phyloP scores from a whole-genome alignment of 2,888 invertebrate genomes.

The Leucophenga maculata region DNA sequence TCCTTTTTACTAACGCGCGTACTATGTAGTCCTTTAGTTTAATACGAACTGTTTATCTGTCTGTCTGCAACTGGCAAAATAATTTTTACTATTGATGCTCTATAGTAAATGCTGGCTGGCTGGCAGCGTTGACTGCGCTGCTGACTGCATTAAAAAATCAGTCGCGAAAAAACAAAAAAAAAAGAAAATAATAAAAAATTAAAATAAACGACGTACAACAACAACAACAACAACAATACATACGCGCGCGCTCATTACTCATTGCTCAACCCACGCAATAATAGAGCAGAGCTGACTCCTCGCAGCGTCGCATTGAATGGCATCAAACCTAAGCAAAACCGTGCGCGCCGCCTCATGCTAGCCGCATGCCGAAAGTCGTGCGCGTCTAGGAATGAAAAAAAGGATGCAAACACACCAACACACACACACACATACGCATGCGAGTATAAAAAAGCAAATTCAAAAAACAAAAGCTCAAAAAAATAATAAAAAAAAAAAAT shows the following conservation, averaged over 20 bases:
- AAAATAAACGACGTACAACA: slow-evolving; percentile 37
- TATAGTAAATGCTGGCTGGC: not conserved
- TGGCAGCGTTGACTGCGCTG: not conserved
- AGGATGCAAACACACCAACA: slow-evolving; percentile 49
- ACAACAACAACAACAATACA: slow-evolving; percentile 35
- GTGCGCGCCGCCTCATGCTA: too few relatives aligned
- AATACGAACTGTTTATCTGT: not conserved
- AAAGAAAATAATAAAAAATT: slow-evolving; percentile 34
- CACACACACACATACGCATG: not conserved
- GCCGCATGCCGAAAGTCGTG: too few relatives aligned
- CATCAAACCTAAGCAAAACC: too few relatives aligned
- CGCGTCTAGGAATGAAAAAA: slow-evolving; percentile 50
- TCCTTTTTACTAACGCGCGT: slow-evolving; percentile 13
- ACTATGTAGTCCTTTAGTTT: not conserved
- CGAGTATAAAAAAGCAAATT: not conserved
- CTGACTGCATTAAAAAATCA: slow-evolving; percentile 4
- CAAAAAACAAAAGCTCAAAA: slow-evolving; percentile 1
- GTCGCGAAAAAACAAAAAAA: slow-evolving; percentile 23
- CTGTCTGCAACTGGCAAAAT: not conserved
- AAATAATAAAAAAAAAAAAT: not conserved
- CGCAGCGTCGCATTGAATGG: slow-evolving; percentile 33
- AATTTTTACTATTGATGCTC: slow-evolving; percentile 8
- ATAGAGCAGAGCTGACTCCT: slow-evolving; percentile 26
- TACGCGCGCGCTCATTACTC: slow-evolving; percentile 64
- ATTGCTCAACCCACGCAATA: slow-evolving; percentile 41